A percentile compares a stretch with the other conserved stretches of the same genome.
Conservation (phyloP, 2,113 vertebrate species). For the Psephotus haematonotus region DNA sequence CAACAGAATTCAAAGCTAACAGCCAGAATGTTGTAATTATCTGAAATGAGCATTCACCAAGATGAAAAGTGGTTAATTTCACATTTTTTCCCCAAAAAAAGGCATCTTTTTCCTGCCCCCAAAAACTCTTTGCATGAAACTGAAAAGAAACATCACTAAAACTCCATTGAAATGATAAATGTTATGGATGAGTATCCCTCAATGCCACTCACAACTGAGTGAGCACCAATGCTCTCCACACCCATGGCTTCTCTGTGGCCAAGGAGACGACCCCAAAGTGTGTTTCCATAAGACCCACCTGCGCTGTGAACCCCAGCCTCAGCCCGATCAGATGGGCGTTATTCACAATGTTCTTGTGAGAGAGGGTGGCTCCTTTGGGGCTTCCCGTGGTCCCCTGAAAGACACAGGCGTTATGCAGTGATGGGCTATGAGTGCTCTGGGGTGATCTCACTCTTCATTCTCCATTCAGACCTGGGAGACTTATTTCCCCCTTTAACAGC, state of each 20-base stretch:
- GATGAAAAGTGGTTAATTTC: background rate
- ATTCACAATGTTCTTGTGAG: constrained; percentile 93
- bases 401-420: background rate
- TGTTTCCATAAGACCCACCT: constrained; percentile 69
- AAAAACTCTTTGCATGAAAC: background rate
- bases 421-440: accelerated
- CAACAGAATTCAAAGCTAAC: background rate
- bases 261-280: background rate
- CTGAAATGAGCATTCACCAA: background rate
- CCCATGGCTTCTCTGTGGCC: accelerated
- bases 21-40: background rate
- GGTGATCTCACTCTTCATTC: background rate
- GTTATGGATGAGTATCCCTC: background rate
- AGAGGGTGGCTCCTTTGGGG: constrained; percentile 91
- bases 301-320: constrained; percentile 72
- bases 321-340: constrained; percentile 79
- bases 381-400: constrained; percentile 90
- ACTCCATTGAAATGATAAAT: background rate
- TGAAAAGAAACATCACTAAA: background rate
- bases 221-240: background rate
- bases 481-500: background rate
- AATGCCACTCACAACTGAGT: background rate
- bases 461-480: background rate
- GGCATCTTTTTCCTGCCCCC: too few relatives aligned
- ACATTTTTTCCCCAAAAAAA: background rate